Base-by-base conservation (phyloP, 2,113 vertebrate species). In the Megaceryle torquata region DNA sequence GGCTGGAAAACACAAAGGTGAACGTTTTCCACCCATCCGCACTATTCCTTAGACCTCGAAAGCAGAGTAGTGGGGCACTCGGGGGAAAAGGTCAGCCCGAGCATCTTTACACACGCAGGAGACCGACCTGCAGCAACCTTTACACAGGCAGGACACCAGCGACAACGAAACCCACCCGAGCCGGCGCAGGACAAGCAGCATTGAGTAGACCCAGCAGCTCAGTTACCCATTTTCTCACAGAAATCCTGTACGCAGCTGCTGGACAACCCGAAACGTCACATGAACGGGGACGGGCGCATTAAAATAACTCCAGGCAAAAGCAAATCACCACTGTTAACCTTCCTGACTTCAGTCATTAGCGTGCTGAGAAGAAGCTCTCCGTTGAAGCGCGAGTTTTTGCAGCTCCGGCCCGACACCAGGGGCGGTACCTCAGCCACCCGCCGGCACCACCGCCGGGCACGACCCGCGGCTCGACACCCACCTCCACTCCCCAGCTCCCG, bases 241-340 rank as follows among this genome's bases (percentile, higher is more conserved):
- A 16, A 13, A 4, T 29, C 53, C 69, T 6, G 11, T 29, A 5
- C 18, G 11, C 22, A 46, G 65, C 64, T 53, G 53, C 48, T 1
- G 56, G n/a, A 12, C 29, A 24, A 5, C 24, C 64, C 37, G 1
- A 15, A 59, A 8, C 1, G 24, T 3, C 79, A 11, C n/a, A 3
- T 5, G 16, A 1, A 3, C 1, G 43, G 19, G 37, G 26, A 41
- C 39, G 8, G 41, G 7, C 1, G 5, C 1, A 12, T 2, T 11
- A 5, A 9, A 70, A 15, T 2, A 16, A 31, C 18, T 20, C 12
- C n/a, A 5, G 20, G 31, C 54, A 31, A 51, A 15, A 16, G 9
- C 75, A 3, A 5, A 18, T 1, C 5, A 35, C 10, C 22, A 2
- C 48, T 2, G 0, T 0, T 1, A 7, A 20, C 2, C 37, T 3